phyloP scores from a whole-genome alignment of 2,888 invertebrate genomes.

The Lacanobia oleracea region DNA sequence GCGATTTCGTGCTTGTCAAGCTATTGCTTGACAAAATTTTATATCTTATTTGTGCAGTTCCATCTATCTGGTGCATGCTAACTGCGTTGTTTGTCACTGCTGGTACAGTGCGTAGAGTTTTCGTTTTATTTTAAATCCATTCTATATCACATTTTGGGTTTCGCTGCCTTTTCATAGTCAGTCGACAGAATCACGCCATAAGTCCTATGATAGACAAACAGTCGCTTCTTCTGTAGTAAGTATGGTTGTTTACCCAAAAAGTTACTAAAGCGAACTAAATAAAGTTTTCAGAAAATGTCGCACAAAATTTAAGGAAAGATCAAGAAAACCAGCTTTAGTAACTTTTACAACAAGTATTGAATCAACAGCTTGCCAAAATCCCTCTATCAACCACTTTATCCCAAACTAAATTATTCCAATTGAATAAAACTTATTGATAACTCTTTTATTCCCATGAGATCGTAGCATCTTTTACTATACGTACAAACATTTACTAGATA shows the following conservation, averaged over 20 bases:
- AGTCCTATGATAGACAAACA: neutral
- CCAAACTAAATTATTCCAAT: slow-evolving; percentile 78
- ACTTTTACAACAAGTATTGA: slow-evolving; percentile 44
- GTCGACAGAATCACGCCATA: neutral
- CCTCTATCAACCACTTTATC: slow-evolving; percentile 64
- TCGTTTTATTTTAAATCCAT: slow-evolving; percentile 24
- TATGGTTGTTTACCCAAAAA: neutral
- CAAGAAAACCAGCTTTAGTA: slow-evolving; percentile 14
- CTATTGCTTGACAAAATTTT: slow-evolving; percentile 65
- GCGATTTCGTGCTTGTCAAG: slow-evolving; percentile 83
- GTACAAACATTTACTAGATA: slow-evolving; percentile 80
- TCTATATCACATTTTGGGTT: neutral
- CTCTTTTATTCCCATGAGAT: slow-evolving; percentile 84
- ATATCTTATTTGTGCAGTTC: slow-evolving; percentile 72
- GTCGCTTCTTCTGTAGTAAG: neutral
- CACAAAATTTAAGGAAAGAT: neutral
- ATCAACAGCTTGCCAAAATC: slow-evolving; percentile 70
- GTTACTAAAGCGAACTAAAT: neutral
- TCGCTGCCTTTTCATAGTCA: neutral
- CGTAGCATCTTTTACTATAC: slow-evolving; percentile 84
- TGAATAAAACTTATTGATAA: slow-evolving; percentile 87
- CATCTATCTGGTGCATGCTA: slow-evolving; percentile 57
- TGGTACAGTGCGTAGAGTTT: slow-evolving; percentile 16
- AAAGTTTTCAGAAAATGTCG: neutral
- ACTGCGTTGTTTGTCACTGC: slow-evolving; percentile 31